Percentiles rank a stretch among this genome's conserved stretches.
phyloP scores from a whole-genome alignment of 1,140 invertebrate species.

The Pseudachorutes palmiensis region DNA sequence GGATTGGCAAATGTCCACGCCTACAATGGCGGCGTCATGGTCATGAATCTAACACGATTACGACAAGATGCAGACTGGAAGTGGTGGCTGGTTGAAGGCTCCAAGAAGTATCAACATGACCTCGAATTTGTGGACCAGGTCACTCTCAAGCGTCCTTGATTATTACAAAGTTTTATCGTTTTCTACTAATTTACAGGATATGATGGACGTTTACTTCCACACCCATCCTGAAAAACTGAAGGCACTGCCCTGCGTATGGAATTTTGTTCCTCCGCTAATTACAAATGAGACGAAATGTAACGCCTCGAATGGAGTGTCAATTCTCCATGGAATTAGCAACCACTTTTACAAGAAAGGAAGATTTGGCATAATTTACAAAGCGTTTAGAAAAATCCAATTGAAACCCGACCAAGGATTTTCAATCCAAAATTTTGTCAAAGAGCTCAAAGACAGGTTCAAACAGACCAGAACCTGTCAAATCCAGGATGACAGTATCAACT shows the following conservation, averaged over 20 bases:
- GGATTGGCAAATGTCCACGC: background rate
- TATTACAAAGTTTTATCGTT: background rate
- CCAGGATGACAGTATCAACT: background rate
- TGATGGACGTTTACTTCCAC: constrained; percentile 11
- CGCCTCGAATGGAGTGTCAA: background rate
- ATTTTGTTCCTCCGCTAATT: background rate
- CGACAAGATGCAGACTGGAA: background rate
- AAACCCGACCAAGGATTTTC: background rate
- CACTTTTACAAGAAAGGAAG: background rate
- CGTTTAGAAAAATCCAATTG: background rate
- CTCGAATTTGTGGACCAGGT: background rate
- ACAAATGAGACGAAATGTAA: background rate
- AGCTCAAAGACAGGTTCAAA: background rate
- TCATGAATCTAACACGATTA: background rate
- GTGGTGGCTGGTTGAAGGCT: background rate
- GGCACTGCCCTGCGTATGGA: background rate
- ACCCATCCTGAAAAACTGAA: background rate
- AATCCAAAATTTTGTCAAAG: background rate
- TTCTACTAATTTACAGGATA: background rate
- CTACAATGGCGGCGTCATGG: background rate
- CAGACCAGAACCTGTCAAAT: background rate
- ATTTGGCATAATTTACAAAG: constrained; percentile 1
- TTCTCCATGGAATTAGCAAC: background rate
- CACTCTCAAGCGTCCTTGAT: background rate
- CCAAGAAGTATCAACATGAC: background rate